phyloP scores from a whole-genome alignment of 53 echinoderm and acorn worm species.

The Echinometra lucunter region DNA sequence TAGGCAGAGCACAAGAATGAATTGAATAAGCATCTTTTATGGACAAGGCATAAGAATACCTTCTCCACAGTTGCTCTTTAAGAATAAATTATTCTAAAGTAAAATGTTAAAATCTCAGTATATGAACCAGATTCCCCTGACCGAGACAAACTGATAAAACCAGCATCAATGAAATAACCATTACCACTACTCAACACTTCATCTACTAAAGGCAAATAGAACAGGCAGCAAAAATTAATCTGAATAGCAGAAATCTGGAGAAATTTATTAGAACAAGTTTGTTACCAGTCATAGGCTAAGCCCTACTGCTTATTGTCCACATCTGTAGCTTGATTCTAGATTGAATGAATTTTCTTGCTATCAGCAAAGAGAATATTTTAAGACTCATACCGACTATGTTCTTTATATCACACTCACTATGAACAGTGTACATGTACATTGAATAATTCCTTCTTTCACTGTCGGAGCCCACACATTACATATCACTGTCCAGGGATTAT shows the following conservation, averaged over 20 bases:
- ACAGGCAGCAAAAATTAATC: neutral
- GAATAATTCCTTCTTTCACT: too few species aligned
- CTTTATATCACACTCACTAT: too few species aligned
- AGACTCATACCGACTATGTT: too few species aligned
- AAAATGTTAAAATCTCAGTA: neutral
- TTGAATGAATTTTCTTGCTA: neutral
- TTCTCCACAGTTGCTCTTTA: neutral
- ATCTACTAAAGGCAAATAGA: neutral
- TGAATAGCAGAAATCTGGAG: neutral
- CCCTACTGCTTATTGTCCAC: neutral
- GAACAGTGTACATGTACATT: too few species aligned
- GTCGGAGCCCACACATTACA: too few species aligned
- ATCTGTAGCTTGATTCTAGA: neutral
- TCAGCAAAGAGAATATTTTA: too few species aligned
- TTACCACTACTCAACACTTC: slow-evolving; percentile 8
- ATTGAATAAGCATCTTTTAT: neutral
- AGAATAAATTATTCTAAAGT: neutral
- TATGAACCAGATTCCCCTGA: neutral
- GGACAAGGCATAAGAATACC: neutral
- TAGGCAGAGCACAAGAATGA: neutral
- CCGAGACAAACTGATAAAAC: neutral
- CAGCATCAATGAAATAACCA: neutral
- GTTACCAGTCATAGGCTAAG: neutral
- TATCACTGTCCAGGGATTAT: too few species aligned
- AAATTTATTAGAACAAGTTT: slow-evolving; percentile 25